Conservation (phyloP, 2,888 invertebrate genomes). For the Herminia tarsipennalis region DNA sequence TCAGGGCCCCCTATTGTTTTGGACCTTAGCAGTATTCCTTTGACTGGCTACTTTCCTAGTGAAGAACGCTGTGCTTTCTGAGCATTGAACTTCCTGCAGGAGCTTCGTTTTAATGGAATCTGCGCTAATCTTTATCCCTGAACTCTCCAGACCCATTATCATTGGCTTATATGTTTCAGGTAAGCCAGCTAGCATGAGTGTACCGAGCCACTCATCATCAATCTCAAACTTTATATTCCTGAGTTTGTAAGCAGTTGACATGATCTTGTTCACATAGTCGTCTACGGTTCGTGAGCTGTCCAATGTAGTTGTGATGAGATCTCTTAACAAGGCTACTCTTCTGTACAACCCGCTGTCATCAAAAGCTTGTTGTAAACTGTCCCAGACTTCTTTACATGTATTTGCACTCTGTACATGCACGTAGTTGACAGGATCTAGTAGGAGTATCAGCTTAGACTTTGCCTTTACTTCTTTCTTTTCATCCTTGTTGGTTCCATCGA, state of each 20-base stretch:
- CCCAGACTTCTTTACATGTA: neutral
- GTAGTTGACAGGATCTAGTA: neutral
- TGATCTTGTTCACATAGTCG: conserved; percentile 22
- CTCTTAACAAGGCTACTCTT: neutral
- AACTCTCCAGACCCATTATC: conserved; percentile 4
- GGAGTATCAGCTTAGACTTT: neutral
- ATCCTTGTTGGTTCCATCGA: neutral
- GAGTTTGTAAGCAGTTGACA: conserved; percentile 28
- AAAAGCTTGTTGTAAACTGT: neutral
- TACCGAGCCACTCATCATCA: conserved; percentile 18
- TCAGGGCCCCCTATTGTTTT: conserved; percentile 22
- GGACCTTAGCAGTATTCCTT: neutral
- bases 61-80: neutral
- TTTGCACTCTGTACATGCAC: neutral
- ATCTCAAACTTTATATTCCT: conserved; percentile 24
- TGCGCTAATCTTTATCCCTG: conserved; percentile 5
- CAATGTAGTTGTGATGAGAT: neutral
- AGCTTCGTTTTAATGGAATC: conserved; percentile 9
- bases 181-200: conserved; percentile 26
- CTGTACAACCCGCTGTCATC: neutral
- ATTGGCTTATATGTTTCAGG: conserved; percentile 20
- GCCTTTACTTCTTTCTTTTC: neutral
- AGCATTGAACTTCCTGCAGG: neutral
- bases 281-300: conserved; percentile 4
- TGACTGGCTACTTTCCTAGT: neutral